These are phyloP conservation scores for Ceraclea dissimilis DNA, from an alignment of 2,888 invertebrate genomes.

Conservation along the genomic window DNA sequence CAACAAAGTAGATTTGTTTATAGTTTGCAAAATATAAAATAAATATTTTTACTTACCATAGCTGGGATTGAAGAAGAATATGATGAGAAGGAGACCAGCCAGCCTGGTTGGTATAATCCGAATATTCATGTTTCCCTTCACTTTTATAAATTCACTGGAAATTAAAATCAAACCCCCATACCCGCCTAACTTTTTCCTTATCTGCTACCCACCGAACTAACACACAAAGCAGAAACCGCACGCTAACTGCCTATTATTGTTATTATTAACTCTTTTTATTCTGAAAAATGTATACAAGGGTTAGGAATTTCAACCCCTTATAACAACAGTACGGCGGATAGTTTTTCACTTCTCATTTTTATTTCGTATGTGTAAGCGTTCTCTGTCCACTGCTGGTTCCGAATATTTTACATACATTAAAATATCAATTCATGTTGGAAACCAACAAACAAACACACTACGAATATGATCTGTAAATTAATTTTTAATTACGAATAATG, in stretches of 20 bases:
- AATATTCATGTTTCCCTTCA: constrained; percentile 17
- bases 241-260: constrained; percentile 8
- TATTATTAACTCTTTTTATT: neutral
- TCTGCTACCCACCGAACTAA: neutral
- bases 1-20: too few species aligned
- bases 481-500: too few species aligned
- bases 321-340: neutral
- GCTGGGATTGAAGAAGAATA: constrained; percentile 21
- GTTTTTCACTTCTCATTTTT: neutral
- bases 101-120: constrained; percentile 15
- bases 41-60: constrained; percentile 19
- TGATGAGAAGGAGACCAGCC: constrained; percentile 21
- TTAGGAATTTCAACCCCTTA: neutral
- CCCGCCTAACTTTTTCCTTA: constrained; percentile 1
- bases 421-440: too few species aligned
- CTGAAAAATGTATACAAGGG: neutral
- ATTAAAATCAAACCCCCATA: constrained; percentile 12
- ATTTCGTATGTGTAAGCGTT: too few species aligned
- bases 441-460: too few species aligned
- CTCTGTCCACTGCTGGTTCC: too few species aligned
- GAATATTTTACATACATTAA: too few species aligned
- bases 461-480: too few species aligned
- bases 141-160: neutral
- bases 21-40: neutral
- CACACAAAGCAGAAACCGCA: constrained; percentile 6